phyloP scores from a whole-genome alignment of 2,113 vertebrate species.

The Pardalotus punctatus region DNA sequence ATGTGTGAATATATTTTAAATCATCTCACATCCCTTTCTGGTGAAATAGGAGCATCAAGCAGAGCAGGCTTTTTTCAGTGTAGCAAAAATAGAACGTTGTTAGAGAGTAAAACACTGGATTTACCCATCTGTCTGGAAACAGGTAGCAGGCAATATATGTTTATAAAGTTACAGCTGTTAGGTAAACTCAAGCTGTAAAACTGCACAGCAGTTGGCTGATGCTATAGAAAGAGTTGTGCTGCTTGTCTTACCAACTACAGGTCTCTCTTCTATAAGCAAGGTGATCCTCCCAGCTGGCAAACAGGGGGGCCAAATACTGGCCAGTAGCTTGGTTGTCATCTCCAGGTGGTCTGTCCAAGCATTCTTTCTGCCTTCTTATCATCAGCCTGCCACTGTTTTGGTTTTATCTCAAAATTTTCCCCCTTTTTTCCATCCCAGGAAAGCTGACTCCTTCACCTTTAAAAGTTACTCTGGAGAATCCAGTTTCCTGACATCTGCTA shows the following conservation, averaged over 20 bases:
- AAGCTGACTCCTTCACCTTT: neutral
- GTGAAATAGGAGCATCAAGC: neutral
- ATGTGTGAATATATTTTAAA: neutral
- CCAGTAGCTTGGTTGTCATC: neutral
- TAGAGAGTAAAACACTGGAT: neutral
- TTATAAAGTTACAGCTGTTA: neutral
- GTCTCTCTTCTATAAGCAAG: neutral
- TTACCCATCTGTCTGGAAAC: neutral
- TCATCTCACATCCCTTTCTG: neutral
- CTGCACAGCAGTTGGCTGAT: neutral
- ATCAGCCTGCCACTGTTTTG: neutral
- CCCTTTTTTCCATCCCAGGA: neutral
- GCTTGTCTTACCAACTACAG: neutral
- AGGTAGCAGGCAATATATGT: neutral
- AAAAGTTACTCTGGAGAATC: neutral
- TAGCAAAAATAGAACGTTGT: neutral
- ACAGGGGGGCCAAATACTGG: neutral
- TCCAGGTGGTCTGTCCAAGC: neutral
- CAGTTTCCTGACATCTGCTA: slow-evolving; percentile 16
- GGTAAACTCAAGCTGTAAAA: neutral
- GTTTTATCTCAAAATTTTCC: neutral
- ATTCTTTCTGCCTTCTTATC: neutral
- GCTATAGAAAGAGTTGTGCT: neutral
- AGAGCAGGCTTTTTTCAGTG: neutral
- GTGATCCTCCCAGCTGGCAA: neutral